Percentiles rank a stretch among this genome's conserved stretches.
phyloP scores from a whole-genome alignment of 1,140 invertebrate species.

The Yoshiicerus persimilis region DNA sequence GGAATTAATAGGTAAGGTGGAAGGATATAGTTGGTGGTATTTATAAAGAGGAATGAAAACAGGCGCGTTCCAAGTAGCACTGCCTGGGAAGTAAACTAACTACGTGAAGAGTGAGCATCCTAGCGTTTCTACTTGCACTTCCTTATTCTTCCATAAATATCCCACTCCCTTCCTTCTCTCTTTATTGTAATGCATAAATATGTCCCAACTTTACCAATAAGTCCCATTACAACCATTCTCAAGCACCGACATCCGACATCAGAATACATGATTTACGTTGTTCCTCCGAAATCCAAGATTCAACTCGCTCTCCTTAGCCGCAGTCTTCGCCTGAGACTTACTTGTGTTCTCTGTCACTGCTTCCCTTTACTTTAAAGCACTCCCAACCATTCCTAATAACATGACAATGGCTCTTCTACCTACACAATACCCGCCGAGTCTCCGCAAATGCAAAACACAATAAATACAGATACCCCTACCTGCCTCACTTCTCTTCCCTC shows the following conservation, averaged over 20 bases:
- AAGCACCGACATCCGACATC: constrained; percentile 37
- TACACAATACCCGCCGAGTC: neutral
- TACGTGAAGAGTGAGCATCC: neutral
- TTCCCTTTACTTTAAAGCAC: neutral
- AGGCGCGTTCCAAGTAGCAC: neutral
- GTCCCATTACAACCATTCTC: constrained; percentile 42
- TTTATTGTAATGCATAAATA: constrained; percentile 47
- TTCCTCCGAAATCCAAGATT: neutral
- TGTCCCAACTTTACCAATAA: constrained; percentile 48
- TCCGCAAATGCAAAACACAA: neutral
- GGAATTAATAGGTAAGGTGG: neutral
- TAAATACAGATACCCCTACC: neutral
- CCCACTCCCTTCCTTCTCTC: constrained; percentile 31
- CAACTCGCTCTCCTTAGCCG: neutral
- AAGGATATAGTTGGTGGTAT: neutral
- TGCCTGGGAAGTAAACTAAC: neutral
- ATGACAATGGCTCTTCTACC: neutral
- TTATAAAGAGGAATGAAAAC: neutral
- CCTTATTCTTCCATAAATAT: constrained; percentile 46
- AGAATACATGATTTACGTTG: constrained; percentile 44
- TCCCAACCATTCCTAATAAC: neutral
- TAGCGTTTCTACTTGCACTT: constrained; percentile 20
- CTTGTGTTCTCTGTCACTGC: neutral
- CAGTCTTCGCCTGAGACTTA: neutral
- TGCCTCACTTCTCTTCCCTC: too few relatives aligned